Evolutionary conservation across 2,113 vertebrate genomes (phyloP).

Genomic region (Lota lota): DNA sequence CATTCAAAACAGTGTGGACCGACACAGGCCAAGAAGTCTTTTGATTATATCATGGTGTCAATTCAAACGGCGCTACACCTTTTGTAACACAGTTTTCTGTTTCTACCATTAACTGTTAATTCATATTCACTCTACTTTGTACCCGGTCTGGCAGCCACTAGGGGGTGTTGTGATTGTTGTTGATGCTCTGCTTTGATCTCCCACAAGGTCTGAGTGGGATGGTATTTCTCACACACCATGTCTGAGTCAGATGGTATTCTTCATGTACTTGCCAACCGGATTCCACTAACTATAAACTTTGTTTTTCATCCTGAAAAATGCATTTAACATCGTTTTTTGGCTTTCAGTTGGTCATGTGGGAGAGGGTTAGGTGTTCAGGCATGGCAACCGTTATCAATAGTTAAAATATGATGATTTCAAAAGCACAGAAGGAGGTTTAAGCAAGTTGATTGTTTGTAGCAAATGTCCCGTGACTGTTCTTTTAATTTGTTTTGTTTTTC

Average conservation of each 20-base stretch:
- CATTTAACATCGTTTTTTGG: background rate
- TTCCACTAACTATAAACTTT: background rate
- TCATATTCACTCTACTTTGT: constrained; percentile 5
- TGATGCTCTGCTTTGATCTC: background rate
- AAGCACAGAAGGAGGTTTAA: no score
- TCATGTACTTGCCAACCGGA: no score
- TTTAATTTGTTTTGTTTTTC: constrained; percentile 11
- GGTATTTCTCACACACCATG: no score
- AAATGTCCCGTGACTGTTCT: background rate
- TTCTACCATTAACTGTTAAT: constrained; percentile 11
- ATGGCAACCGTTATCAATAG: no score
- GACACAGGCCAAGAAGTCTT: constrained; percentile 16
- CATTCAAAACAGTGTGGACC: constrained; percentile 19
- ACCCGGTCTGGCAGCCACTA: background rate
- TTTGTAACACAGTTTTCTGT: constrained; percentile 17
- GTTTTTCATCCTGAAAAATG: background rate
- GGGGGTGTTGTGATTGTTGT: background rate
- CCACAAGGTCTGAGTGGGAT: no score
- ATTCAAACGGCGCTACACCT: constrained; percentile 18
- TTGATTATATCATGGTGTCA: constrained; percentile 19
- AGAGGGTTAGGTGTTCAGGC: no score
- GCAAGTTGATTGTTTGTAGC: no score
- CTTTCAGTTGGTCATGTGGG: no score
- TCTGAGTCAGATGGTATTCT: no score
- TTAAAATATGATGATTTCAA: no score